phyloP scores from a whole-genome alignment of 1,140 invertebrate genomes.

The Glomeris maerens region DNA sequence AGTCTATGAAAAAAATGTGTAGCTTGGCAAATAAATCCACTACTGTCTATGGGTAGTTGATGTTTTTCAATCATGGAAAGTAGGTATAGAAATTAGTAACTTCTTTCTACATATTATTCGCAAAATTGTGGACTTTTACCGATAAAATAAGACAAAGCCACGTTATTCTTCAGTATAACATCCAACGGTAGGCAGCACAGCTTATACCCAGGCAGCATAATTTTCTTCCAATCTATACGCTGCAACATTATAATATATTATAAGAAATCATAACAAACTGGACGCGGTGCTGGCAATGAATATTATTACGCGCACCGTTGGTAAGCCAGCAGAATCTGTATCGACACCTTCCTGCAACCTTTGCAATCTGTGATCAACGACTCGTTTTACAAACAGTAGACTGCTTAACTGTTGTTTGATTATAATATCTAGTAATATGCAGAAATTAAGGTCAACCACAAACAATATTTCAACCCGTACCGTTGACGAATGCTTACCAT shows the following conservation, averaged over 20 bases:
- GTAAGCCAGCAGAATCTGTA: conserved; percentile 32
- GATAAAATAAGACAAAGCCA: conserved; percentile 64
- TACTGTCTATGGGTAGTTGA: no score
- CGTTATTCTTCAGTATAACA: conserved; percentile 62
- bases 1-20: no score
- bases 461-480: conserved; percentile 3
- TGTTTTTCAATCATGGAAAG: neutral
- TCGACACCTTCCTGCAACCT: conserved; percentile 43
- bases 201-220: conserved; percentile 41
- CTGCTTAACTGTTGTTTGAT: conserved; percentile 83
- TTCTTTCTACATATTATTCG: no score
- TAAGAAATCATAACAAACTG: neutral
- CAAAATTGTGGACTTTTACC: conserved; percentile 21
- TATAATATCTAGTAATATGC: conserved; percentile 38
- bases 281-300: neutral
- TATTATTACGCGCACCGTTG: conserved; percentile 15
- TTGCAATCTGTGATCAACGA: conserved; percentile 50
- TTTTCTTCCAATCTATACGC: conserved; percentile 36
- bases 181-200: conserved; percentile 54
- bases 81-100: no score
- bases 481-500: conserved; percentile 34
- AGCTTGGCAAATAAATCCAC: no score
- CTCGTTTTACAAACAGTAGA: conserved; percentile 60
- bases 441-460: neutral
- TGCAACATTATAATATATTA: conserved; percentile 20